phyloP scores from a whole-genome alignment of 23 tunicate genomes.

The Phallusia fumigata region DNA sequence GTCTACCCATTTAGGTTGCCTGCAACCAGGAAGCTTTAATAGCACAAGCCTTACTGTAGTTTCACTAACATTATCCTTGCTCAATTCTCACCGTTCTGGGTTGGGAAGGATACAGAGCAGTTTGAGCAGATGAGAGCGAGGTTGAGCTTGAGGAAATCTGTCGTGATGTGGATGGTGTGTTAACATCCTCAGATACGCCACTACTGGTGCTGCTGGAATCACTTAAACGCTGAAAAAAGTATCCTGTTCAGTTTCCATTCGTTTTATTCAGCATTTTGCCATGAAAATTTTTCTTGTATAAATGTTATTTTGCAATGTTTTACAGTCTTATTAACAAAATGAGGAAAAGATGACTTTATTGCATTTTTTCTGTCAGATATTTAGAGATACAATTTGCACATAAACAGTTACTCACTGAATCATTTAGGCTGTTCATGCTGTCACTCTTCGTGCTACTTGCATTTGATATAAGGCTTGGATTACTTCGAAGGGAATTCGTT shows the following conservation, averaged over 20 bases:
- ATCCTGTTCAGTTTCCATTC: no score
- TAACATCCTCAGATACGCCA: slow-evolving; percentile 50
- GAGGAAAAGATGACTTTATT: background rate
- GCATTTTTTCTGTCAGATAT: background rate
- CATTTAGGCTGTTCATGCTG: slow-evolving; percentile 79
- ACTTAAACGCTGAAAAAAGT: slow-evolving; percentile 49
- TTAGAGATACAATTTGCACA: background rate
- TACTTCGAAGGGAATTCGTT: slow-evolving; percentile 65
- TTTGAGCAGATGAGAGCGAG: slow-evolving; percentile 32
- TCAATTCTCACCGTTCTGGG: background rate
- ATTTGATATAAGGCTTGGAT: slow-evolving; percentile 64
- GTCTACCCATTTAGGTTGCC: no score
- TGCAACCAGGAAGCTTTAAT: no score
- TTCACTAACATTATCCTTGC: no score
- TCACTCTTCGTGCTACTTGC: slow-evolving; percentile 82
- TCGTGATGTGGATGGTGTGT: background rate
- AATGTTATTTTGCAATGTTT: background rate
- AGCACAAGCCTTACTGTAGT: no score
- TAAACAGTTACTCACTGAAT: slow-evolving; percentile 47
- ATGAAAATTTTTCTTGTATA: background rate
- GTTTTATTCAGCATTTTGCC: background rate
- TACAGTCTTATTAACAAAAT: background rate
- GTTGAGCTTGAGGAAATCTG: slow-evolving; percentile 7
- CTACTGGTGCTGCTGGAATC: slow-evolving; percentile 75
- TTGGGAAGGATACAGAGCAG: slow-evolving; percentile 26